Evolutionary conservation across 2,888 invertebrate genomes (phyloP), one percentile per base, ranked within the genome.

Genomic region (Eledona agricola): DNA sequence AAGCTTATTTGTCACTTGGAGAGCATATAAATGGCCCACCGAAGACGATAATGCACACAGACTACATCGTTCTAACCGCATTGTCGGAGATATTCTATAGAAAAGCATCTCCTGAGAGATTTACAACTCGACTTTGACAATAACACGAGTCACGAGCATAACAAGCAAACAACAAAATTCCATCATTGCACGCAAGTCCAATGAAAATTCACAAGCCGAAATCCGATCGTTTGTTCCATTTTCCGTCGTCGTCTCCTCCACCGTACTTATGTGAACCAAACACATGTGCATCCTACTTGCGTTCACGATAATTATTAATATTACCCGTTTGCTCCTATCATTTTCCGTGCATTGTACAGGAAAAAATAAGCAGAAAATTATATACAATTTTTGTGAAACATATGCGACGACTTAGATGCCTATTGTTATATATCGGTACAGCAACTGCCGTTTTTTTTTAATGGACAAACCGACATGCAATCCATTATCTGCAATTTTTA

Each of bases 271-370:
- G 74, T 72, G 73, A 74, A 75, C 73, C 69, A 60, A 70, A 69
- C 73, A 73, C 66, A 73, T 74, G 74, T 72, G 71, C 72, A 74
- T 74, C 71, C 74, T 75, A 75, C 74, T 73, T 75, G 69, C 71
- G 64, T 65, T 63, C 66, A 66, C 15, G 17, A 31, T 76, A 77
- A 76, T 77, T 77, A 77, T 77, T 75, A 71, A 75, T 75, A 77
- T 76, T 76, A 75, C 61, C 55, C 59, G 58, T 66, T 64, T 72
- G 67, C 73, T 74, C 72, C 74, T 75, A 75, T 76, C 72, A 76
- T 77, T 77, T 76, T 67, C 71, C 71, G 72, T 72, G 72, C 75
- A 73, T 74, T 76, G 74, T 74, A 71, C 72, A 66, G 72, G 71
- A 74, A 76, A 74, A 75, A 76, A 70, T 70, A 69, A 71, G 66